Percentiles rank a stretch among this genome's conserved stretches.
Conservation (phyloP, 1,140 invertebrate species). For the Hirudo medicinalis region DNA sequence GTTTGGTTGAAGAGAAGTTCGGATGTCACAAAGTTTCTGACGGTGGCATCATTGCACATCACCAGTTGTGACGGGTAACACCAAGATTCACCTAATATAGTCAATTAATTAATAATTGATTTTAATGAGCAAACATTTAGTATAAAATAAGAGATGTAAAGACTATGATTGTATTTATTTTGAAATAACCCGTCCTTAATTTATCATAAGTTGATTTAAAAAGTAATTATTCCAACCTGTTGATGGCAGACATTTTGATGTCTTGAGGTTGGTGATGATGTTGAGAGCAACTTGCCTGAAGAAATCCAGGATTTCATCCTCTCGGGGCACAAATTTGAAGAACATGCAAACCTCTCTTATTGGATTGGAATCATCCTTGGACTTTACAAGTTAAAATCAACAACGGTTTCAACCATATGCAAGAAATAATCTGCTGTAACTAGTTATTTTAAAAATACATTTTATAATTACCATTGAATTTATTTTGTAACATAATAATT, state of each 20-base stretch:
- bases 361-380: conserved; percentile 28
- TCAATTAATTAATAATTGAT: not conserved
- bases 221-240: not conserved
- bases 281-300: conserved; percentile 36
- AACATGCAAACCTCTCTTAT: conserved; percentile 32
- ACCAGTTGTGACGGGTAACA: conserved; percentile 36
- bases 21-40: conserved; percentile 32
- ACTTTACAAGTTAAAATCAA: conserved; percentile 25
- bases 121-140: too few species aligned
- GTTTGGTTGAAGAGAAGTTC: conserved; percentile 31
- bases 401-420: not conserved
- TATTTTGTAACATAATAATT: not conserved
- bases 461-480: too few species aligned
- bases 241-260: conserved; percentile 34
- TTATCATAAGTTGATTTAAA: conserved; percentile 9
- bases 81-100: conserved; percentile 30
- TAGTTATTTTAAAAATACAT: too few species aligned
- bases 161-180: too few species aligned
- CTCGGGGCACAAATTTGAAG: conserved; percentile 37
- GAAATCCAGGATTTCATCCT: conserved; percentile 39
- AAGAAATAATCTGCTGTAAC: too few species aligned
- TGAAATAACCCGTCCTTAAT: not conserved
- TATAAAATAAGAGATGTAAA: too few species aligned
- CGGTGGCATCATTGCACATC: conserved; percentile 26
- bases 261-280: conserved; percentile 32